Evolutionary conservation across 2,113 vertebrate species (phyloP).

Genomic region (Nycticebus coucang): DNA sequence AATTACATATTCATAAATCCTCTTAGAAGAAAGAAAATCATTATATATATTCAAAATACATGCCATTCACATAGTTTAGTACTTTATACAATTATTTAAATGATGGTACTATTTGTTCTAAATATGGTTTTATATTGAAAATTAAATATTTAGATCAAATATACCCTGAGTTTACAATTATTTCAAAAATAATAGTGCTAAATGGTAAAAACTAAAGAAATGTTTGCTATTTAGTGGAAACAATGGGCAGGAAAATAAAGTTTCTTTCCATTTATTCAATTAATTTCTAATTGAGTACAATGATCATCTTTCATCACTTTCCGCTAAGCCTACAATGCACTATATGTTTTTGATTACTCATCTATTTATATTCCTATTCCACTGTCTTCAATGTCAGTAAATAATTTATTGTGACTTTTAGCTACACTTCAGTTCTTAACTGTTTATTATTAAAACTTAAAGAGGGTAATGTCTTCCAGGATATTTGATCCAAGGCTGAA

Average conservation of each 20-base stretch:
- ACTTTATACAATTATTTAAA: not conserved
- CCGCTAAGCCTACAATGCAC: not conserved
- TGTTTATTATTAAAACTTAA: not conserved
- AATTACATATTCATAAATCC: not conserved
- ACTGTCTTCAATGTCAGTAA: not conserved
- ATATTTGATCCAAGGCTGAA: not conserved
- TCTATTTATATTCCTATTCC: not conserved
- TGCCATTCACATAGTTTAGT: not conserved
- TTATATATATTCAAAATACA: not conserved
- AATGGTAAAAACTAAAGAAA: not conserved
- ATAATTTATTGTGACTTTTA: not conserved
- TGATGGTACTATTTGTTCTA: not conserved
- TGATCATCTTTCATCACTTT: constrained; percentile 3
- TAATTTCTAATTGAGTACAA: not conserved
- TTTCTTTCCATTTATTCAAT: not conserved
- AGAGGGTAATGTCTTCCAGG: not conserved
- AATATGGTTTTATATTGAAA: not conserved
- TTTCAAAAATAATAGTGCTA: not conserved
- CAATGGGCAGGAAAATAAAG: not conserved
- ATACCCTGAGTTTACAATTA: not conserved
- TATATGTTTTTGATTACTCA: not conserved
- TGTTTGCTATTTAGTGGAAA: not conserved
- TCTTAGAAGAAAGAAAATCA: not conserved
- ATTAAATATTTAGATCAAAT: constrained; percentile 12
- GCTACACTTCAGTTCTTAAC: not conserved